These are phyloP conservation scores for Penaeus monodon DNA, from an alignment of 2,888 invertebrate genomes.

Conservation along the genomic window DNA sequence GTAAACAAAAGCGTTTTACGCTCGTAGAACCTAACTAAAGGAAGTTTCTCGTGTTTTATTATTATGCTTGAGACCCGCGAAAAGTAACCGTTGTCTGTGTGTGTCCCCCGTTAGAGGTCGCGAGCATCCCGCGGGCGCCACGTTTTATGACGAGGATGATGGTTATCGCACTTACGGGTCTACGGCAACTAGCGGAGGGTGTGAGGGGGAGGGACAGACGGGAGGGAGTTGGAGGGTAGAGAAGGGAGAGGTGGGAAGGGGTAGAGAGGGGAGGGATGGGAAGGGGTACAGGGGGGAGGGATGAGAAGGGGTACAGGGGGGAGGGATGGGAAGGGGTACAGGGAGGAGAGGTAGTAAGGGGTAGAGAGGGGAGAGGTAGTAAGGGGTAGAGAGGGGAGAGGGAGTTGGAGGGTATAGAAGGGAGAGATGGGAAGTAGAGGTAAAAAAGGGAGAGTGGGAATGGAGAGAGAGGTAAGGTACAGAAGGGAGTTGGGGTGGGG, in stretches of 20 bases:
- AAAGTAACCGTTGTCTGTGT: too few relatives aligned
- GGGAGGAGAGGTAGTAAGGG: background rate
- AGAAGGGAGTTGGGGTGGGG: background rate
- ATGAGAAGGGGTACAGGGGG: background rate
- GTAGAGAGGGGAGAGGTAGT: too few relatives aligned
- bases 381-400: background rate
- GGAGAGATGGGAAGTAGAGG: background rate
- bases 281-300: background rate
- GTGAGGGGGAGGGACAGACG: too few relatives aligned
- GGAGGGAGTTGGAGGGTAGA: background rate
- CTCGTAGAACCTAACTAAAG: too few relatives aligned
- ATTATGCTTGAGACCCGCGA: too few relatives aligned
- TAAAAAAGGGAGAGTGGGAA: background rate
- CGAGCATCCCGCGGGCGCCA: too few relatives aligned
- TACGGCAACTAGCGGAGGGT: too few relatives aligned
- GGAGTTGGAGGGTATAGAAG: background rate
- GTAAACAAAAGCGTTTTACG: too few relatives aligned
- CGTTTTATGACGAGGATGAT: too few relatives aligned
- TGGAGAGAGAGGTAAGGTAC: background rate
- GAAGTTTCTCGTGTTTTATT: too few relatives aligned
- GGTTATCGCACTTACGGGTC: too few relatives aligned
- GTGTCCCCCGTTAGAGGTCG: too few relatives aligned
- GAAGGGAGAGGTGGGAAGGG: background rate
- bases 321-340: background rate
- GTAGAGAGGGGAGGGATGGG: background rate